Evolutionary conservation across 2,113 vertebrate species (phyloP), one percentile per base, ranked within the genome.

Genomic region (Trichomycterus rosablanca): DNA sequence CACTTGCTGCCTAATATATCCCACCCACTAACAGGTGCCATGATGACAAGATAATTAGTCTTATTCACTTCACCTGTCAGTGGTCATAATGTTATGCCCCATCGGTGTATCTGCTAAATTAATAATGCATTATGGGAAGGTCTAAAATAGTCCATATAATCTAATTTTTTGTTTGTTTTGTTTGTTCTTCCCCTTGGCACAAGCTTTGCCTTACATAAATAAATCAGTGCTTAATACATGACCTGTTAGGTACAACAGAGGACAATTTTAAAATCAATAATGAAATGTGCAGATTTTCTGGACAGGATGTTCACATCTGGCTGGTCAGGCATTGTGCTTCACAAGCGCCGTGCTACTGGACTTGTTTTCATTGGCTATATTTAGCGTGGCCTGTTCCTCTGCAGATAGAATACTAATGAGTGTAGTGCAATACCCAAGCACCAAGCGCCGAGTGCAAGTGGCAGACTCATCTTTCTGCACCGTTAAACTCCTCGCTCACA

Each of bases 381-480:
- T 81, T 84, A 87, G 81, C 77, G 72, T 75, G 67, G 74, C 76
- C 77, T 81, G 74, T 75, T 78, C 24, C 26, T 58, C 76, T 83
- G 76, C 76, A 82, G 72, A 79, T 53, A 74, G 84, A 86, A 86
- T 86, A 81, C 81, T 83, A 86, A 87, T 86, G 78, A 83, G 84
- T 75, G 73, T 75, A 78, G 71, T 56, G 72, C 7, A 37, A 76
- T 74, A 63, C 72, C 64, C 66, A 69, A 68, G 60, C 53, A 35
- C 34, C 34, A 37, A 40, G 66, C 14, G 26, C 7, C 3, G 26
- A 30, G 3, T 53, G 37, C 55, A 48, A 59, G 39, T 46, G 68
- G 39, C 55, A 67, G 30, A 67, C 53, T 65, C 63, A 24, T 63
- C 63, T 63, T 54, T 62, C 66, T 48, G 63, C 70, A 67, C 59